Evolutionary conservation across 2,888 invertebrate species (phyloP).

Genomic region (Scaptomyza cyrtandrae): DNA sequence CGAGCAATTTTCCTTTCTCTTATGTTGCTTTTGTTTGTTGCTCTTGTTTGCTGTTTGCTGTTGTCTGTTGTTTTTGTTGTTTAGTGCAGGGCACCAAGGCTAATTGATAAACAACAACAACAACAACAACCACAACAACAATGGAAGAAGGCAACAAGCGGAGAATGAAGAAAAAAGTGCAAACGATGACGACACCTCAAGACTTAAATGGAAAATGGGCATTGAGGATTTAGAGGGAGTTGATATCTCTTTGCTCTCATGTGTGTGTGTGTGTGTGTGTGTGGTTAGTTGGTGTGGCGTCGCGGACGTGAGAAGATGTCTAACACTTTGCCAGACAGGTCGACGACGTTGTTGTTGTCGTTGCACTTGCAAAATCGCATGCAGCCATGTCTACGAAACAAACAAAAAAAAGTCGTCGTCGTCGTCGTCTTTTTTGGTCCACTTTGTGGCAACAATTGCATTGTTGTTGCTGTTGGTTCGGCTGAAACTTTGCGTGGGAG

Average conservation of each 20-base stretch:
- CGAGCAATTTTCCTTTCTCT: slow-evolving; percentile 63
- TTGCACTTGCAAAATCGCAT: slow-evolving; percentile 76
- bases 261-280: slow-evolving; percentile 19
- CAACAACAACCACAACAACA: slow-evolving; percentile 35
- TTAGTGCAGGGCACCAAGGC: slow-evolving; percentile 71
- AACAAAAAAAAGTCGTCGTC: slow-evolving; percentile 6
- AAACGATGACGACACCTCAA: slow-evolving; percentile 70
- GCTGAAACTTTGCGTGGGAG: slow-evolving; percentile 80
- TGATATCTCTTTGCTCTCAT: slow-evolving; percentile 3
- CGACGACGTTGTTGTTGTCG: slow-evolving; percentile 61
- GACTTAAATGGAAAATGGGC: slow-evolving; percentile 25
- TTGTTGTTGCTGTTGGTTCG: slow-evolving; percentile 54
- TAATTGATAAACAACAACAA: slow-evolving; percentile 74
- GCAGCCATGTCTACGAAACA: slow-evolving; percentile 33
- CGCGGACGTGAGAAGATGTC: slow-evolving; percentile 79
- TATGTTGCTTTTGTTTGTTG: slow-evolving; percentile 9
- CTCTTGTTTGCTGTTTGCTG: slow-evolving; percentile 36
- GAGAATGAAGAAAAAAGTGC: slow-evolving; percentile 29
- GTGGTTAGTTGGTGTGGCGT: slow-evolving; percentile 41
- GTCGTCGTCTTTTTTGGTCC: slow-evolving; percentile 37
- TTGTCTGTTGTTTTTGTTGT: slow-evolving; percentile 43
- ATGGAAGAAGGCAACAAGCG: slow-evolving; percentile 22
- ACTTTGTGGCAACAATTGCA: slow-evolving; percentile 66
- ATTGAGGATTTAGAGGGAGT: slow-evolving; percentile 22
- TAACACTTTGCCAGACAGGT: slow-evolving; percentile 77